Evolutionary conservation across 2,888 invertebrate species (phyloP).

Genomic region (Mactromeris polynyma): DNA sequence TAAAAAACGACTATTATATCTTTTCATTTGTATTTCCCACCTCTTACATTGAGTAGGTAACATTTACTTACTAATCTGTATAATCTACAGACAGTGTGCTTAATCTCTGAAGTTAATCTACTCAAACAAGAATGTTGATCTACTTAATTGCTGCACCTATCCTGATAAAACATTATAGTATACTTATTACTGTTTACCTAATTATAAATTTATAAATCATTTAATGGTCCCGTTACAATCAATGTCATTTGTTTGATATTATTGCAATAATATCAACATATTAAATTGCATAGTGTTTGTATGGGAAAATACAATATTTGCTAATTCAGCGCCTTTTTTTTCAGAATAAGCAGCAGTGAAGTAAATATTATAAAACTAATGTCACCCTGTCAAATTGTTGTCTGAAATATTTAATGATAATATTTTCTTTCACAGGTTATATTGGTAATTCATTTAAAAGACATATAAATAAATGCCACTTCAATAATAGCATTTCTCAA

Average conservation of each 20-base stretch:
- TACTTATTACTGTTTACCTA: neutral
- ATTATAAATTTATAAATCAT: neutral
- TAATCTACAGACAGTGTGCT: neutral
- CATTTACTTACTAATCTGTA: neutral
- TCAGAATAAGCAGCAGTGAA: neutral
- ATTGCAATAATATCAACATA: too few relatives aligned
- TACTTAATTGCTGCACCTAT: conserved; percentile 14
- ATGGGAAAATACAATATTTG: neutral
- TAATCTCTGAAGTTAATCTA: conserved; percentile 25
- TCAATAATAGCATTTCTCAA: conserved; percentile 46
- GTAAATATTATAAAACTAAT: neutral
- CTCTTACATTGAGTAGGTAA: neutral
- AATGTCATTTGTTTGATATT: too few relatives aligned
- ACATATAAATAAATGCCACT: conserved; percentile 12
- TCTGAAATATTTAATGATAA: neutral
- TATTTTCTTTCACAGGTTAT: conserved; percentile 10
- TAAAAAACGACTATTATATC: too few relatives aligned
- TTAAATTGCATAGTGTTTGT: too few relatives aligned
- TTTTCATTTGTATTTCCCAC: neutral
- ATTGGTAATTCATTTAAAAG: neutral
- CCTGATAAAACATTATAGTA: neutral
- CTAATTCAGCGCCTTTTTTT: neutral
- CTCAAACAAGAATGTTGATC: conserved; percentile 26
- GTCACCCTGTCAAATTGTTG: neutral
- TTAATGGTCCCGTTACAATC: too few relatives aligned